Base-by-base conservation (phyloP, 2,888 invertebrate species). In the Nudaria mundana region DNA sequence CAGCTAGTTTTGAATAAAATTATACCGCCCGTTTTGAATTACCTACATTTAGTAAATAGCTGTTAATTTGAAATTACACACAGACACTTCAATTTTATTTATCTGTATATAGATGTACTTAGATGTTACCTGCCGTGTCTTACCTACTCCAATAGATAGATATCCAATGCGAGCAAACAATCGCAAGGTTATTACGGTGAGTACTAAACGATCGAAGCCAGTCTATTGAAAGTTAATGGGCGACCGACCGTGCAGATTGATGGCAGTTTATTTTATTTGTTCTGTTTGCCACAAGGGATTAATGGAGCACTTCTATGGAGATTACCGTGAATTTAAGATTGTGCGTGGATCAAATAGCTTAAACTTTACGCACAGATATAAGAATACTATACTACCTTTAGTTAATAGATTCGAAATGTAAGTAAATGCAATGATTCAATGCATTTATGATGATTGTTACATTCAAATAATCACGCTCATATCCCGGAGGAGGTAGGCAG, bases 201-300 rank as follows among this genome's bases (percentile, higher is more conserved):
- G 83, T 81, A 81, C 71, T 69, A 53, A 52, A 51, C 68, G 73
- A 71, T 74, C 73, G 71, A 76, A 74, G 68, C 66, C 77, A 84
- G 83, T 85, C 75, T 85, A 81, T 78, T 79, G 79, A 77, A 79
- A 76, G 74, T 76, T 76, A 66, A 71, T 68, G 68, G 75, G 68
- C 69, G 67, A 69, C 55, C 55, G 58, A 57, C 56, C 58, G 63
- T 59, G 62, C 62, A 66, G 71, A 76, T 79, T 79, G 81, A 83
- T 81, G 74, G 75, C 58, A 70, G 70, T 69, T 75, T 73, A 76
- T 74, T 73, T 71, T 80, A 76, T 77, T 81, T 77, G 67, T 54
- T 60, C 49, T 64, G 55, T 49, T 62, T 62, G 71, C 63, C 69
- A 47, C 57, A 48, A 56, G 72, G 63, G 62, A 65, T 54, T 63